phyloP scores from a whole-genome alignment of 2,797 vertebrate species.

The Sphenodon punctatus region DNA sequence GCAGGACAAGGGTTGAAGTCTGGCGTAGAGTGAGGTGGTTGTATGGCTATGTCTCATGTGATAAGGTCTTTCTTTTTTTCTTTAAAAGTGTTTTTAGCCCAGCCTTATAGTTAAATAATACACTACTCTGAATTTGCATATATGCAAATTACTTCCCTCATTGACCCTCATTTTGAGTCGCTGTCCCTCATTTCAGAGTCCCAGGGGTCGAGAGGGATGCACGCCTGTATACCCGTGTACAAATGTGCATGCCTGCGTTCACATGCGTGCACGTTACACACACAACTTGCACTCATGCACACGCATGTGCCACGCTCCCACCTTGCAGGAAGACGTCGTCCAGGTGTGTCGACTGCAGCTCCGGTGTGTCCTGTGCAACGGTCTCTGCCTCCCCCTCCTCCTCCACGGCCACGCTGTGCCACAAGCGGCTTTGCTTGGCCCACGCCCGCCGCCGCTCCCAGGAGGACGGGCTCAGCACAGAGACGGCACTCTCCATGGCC shows the following conservation, averaged over 20 bases:
- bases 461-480: slow-evolving; percentile 69
- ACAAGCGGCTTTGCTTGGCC: slow-evolving; percentile 79
- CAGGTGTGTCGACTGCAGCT: slow-evolving; percentile 42
- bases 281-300: rapidly evolving
- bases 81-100: too few species aligned
- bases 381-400: slow-evolving; percentile 39
- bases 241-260: background rate
- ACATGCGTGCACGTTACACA: rapidly evolving
- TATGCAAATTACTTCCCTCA: too few species aligned
- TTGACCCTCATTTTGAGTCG: too few species aligned
- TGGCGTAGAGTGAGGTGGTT: too few species aligned
- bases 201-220: too few species aligned
- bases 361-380: slow-evolving; percentile 8
- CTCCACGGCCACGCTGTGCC: slow-evolving; percentile 71
- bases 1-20: too few species aligned
- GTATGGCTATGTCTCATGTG: too few species aligned
- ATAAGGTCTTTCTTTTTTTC: too few species aligned
- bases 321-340: slow-evolving; percentile 69
- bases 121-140: too few species aligned
- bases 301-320: background rate
- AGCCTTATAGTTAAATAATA: too few species aligned
- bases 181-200: too few species aligned
- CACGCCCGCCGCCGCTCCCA: slow-evolving; percentile 82
- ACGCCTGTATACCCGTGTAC: background rate
- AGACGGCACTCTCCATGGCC: slow-evolving; percentile 51